These are phyloP conservation scores for Sciaenops ocellatus DNA, from an alignment of 2,797 vertebrate genomes.

Conservation along the genomic window DNA sequence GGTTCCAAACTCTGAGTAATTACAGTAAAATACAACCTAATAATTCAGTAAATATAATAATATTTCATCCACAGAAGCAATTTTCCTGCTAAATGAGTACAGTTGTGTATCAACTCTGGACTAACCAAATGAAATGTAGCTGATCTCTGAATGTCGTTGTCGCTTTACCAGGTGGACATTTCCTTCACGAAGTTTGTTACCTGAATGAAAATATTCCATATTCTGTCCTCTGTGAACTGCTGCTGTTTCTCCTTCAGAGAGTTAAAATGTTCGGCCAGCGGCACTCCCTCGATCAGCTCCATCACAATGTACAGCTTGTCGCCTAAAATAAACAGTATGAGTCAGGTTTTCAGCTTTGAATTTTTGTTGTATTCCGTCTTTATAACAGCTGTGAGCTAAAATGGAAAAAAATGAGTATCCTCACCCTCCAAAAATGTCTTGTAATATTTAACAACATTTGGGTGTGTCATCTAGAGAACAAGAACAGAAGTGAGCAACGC, in stretches of 20 bases:
- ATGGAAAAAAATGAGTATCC: conserved; percentile 25
- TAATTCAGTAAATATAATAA: no score
- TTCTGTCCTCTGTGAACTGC: conserved; percentile 89
- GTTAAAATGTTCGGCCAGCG: conserved; percentile 89
- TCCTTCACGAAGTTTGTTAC: conserved; percentile 67
- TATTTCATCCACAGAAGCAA: no score
- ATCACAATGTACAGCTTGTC: conserved; percentile 93
- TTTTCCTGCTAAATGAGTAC: no score
- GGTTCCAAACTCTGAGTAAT: no score
- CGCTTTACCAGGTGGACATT: no score
- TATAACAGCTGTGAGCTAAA: accelerated
- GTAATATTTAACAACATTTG: conserved; percentile 93
- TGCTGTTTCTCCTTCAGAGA: conserved; percentile 92
- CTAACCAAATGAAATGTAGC: background rate
- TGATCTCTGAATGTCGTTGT: no score
- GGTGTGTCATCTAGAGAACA: conserved; percentile 89
- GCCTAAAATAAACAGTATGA: conserved; percentile 66
- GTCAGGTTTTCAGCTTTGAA: background rate
- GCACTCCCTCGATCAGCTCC: conserved; percentile 92
- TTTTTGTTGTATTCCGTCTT: background rate
- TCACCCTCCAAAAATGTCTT: conserved; percentile 95
- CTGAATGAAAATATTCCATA: conserved; percentile 95
- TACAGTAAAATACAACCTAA: no score
- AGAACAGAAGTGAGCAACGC: background rate
- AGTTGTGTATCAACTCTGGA: no score